These are phyloP conservation scores for Zelleria hepariella DNA, from an alignment of 2,888 invertebrate genomes.

Conservation along the genomic window DNA sequence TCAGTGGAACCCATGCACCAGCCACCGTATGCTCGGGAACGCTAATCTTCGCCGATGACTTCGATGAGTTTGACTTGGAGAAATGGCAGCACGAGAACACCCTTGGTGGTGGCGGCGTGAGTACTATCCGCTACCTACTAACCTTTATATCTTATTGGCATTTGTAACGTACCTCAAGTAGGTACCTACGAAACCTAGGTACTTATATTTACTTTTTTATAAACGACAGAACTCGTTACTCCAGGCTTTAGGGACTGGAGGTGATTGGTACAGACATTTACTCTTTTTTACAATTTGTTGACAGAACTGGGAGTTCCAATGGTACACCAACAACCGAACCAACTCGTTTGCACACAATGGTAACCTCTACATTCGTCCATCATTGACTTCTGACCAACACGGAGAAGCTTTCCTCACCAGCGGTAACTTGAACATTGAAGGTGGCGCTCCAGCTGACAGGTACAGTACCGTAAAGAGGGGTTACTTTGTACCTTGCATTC, in stretches of 20 bases:
- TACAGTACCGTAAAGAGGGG: too few relatives aligned
- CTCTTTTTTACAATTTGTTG: too few relatives aligned
- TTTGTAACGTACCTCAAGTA: not conserved
- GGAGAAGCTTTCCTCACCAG: slow-evolving; percentile 66
- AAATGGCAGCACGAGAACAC: slow-evolving; percentile 79
- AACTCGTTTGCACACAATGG: slow-evolving; percentile 75
- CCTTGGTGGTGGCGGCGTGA: slow-evolving; percentile 75
- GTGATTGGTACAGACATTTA: too few relatives aligned
- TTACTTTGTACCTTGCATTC: too few relatives aligned
- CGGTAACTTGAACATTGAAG: slow-evolving; percentile 68
- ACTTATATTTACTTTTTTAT: too few relatives aligned
- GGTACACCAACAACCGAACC: slow-evolving; percentile 76
- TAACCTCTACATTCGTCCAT: slow-evolving; percentile 73
- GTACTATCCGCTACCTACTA: too few relatives aligned
- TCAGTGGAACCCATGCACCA: slow-evolving; percentile 64
- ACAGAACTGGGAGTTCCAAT: slow-evolving; percentile 81
- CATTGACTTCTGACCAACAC: slow-evolving; percentile 67
- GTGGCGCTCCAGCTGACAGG: slow-evolving; percentile 74
- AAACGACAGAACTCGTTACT: too few relatives aligned
- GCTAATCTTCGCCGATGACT: slow-evolving; percentile 75
- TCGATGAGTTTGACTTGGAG: slow-evolving; percentile 69
- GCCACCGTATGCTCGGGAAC: slow-evolving; percentile 65
- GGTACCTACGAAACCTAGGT: too few relatives aligned
- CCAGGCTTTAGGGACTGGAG: too few relatives aligned
- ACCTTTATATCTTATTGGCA: too few relatives aligned